Evolutionary conservation across 2,888 invertebrate species (phyloP), one percentile per base, ranked within the genome.

Genomic region (Eristalis tenax): DNA sequence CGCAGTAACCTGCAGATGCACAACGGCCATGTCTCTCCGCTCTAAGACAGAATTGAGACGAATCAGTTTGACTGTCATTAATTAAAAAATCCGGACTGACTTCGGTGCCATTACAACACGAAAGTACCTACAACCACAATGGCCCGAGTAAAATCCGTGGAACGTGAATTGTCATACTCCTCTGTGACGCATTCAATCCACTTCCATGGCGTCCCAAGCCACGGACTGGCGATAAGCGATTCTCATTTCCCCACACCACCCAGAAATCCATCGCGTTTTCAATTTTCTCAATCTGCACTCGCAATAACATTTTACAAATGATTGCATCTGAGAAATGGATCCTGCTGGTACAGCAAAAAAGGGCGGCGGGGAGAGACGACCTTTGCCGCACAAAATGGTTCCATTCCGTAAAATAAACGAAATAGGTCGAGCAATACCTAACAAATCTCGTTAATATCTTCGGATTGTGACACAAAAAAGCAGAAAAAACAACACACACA

Each of bases 381-480:
- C 74, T 70, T 74, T 73, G 65, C 78, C 64, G 28, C 74, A 73
- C 50, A 75, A 82, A 86, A 82, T 78, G 86, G 70, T 82, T 82
- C 57, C 78, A n/a, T 71, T 86, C 66, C 66, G 78, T 32, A 86
- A 83, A 82, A 86, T 86, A 83, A 86, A 79, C 82, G 82, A 78
- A 82, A 86, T 66, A 82, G 75, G 75, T 82, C 82, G 61, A 61
- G 78, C 78, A 74, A 79, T 86, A 82, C 75, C 82, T 71, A 70
- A 79, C 86, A 82, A 86, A 86, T 86, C 86, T 86, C 86, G 82
- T 86, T 86, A 82, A 86, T 86, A 86, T 78, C 86, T 75, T 63
- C 35, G 66, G 66, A 70, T 79, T 71, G 86, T 75, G 82, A 86
- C 75, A 78, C 32, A 65, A 78, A 69, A 85, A 40, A n/a, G 59